A percentile compares a stretch with the other conserved stretches of the same genome.
These are phyloP conservation scores for Aegotheles bennettii DNA, from an alignment of 2,113 vertebrate genomes.

Conservation along the genomic window DNA sequence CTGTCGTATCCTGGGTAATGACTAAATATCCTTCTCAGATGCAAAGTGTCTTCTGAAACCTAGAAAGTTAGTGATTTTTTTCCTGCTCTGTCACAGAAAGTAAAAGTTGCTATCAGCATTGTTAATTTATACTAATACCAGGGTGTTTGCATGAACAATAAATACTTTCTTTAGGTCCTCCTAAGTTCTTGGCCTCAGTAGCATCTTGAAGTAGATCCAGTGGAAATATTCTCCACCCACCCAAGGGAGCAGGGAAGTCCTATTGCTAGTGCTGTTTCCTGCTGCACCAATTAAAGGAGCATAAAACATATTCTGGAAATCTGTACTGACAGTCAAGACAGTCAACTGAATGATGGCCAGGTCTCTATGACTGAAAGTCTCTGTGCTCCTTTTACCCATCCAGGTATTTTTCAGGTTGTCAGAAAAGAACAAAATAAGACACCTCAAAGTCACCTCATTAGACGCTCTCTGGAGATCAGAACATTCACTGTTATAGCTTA, in stretches of 20 bases:
- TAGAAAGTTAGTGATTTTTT: neutral
- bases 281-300: neutral
- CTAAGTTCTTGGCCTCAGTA: neutral
- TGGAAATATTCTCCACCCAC: neutral
- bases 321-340: neutral
- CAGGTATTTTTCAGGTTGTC: neutral
- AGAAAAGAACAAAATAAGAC: neutral
- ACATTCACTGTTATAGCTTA: neutral
- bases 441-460: neutral
- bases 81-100: neutral
- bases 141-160: neutral
- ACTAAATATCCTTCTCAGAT: neutral
- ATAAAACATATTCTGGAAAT: neutral
- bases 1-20: accelerated
- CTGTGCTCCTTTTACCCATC: neutral
- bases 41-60: neutral
- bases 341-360: neutral
- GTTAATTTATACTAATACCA: conserved; percentile 9
- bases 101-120: neutral
- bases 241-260: neutral
- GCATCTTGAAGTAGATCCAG: neutral
- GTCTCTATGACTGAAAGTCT: neutral
- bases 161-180: neutral
- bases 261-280: neutral
- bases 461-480: neutral